phyloP scores from a whole-genome alignment of 92 coral and sea anemone species.

The Parazoanthus darwini region DNA sequence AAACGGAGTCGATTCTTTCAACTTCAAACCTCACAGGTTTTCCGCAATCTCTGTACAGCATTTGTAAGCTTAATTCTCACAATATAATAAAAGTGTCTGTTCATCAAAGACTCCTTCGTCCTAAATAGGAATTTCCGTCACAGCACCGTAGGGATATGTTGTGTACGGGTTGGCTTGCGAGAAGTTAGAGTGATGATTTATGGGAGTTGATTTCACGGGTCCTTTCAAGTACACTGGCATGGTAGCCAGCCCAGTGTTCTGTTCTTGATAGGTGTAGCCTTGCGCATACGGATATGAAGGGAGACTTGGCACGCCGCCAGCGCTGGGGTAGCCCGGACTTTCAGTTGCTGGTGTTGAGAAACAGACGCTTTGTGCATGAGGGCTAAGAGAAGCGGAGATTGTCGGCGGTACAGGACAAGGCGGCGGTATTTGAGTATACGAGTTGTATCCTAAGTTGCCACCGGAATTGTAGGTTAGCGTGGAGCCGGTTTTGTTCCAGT shows the following conservation, averaged over 20 bases:
- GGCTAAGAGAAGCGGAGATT: slow-evolving; percentile 77
- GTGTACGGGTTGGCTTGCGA: slow-evolving; percentile 85
- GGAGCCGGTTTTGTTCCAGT: slow-evolving; percentile 76
- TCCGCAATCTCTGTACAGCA: slow-evolving; percentile 19
- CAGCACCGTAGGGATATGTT: slow-evolving; percentile 74
- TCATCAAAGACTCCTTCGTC: slow-evolving; percentile 25
- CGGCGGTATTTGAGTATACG: slow-evolving; percentile 72
- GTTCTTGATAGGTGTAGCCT: slow-evolving; percentile 79
- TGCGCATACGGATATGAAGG: slow-evolving; percentile 77
- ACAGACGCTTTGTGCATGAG: slow-evolving; percentile 48
- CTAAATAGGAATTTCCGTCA: slow-evolving; percentile 85
- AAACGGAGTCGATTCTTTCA: slow-evolving; percentile 18
- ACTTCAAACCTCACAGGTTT: slow-evolving; percentile 36
- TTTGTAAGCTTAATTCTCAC: slow-evolving; percentile 17
- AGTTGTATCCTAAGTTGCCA: slow-evolving; percentile 73
- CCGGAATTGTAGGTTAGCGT: slow-evolving; percentile 66
- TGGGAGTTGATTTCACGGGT: slow-evolving; percentile 62
- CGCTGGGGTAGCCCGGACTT: slow-evolving; percentile 65
- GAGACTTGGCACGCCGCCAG: slow-evolving; percentile 66
- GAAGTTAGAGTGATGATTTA: slow-evolving; percentile 82
- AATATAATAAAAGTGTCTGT: slow-evolving; percentile 36
- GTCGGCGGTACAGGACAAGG: slow-evolving; percentile 78
- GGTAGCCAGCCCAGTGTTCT: slow-evolving; percentile 59
- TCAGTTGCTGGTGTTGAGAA: slow-evolving; percentile 79
- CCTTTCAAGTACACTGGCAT: slow-evolving; percentile 64